A percentile compares a stretch with the other conserved stretches of the same genome.
Evolutionary conservation across 2,797 vertebrate species (phyloP).

Genomic region (Pseudocheirus occidentalis): DNA sequence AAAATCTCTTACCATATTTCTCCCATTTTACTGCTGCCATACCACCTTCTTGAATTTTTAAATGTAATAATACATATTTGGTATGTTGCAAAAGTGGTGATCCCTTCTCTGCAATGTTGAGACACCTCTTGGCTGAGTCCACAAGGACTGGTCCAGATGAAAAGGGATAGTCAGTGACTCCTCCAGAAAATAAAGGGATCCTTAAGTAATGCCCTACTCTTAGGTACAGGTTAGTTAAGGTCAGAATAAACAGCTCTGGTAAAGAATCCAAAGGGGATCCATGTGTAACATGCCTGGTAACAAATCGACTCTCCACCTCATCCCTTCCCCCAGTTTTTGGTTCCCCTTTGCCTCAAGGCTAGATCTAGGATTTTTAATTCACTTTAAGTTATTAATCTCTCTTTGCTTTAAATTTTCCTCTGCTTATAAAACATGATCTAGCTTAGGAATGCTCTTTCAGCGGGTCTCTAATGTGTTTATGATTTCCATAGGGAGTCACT

Average conservation of each 20-base stretch:
- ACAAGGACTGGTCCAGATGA: background rate
- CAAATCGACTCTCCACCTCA: background rate
- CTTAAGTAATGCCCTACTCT: background rate
- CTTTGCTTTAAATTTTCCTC: background rate
- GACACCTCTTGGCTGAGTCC: background rate
- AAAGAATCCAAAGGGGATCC: background rate
- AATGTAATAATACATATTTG: background rate
- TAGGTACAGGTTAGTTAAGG: background rate
- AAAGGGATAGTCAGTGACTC: background rate
- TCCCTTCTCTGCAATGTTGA: background rate
- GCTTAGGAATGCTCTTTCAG: background rate
- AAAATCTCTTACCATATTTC: slow-evolving; percentile 5
- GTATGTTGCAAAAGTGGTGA: background rate
- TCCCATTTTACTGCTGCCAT: background rate
- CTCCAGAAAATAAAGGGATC: background rate
- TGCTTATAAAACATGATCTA: background rate
- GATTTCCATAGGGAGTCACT: background rate
- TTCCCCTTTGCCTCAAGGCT: background rate
- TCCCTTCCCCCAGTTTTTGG: background rate
- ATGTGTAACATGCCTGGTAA: background rate
- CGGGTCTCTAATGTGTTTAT: background rate
- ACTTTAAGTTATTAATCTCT: background rate
- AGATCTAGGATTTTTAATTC: background rate
- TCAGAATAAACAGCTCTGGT: background rate
- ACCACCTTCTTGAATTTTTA: slow-evolving; percentile 51